Base-by-base conservation (phyloP, 2,113 vertebrate genomes). In the Mustela nigripes region DNA sequence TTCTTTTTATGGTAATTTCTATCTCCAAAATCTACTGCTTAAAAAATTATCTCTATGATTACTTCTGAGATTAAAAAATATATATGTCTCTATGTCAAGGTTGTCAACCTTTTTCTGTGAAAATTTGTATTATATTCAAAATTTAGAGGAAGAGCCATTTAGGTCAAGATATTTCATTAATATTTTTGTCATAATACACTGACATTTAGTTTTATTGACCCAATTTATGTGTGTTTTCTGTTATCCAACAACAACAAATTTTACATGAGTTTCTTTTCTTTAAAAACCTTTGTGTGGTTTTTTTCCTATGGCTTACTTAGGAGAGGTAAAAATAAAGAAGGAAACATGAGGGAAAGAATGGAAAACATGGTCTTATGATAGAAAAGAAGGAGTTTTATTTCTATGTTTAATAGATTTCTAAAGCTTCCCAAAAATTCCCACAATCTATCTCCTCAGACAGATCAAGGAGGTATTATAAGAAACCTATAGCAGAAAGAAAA, bases 401-500 rank as follows among this genome's bases (percentile, higher is more conserved):
- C 97, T 97, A 95, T 87, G 58, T 95, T 48, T 92, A 94, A 50
- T 42, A 53, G 78, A 96, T 74, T 67, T 94, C 96, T 18, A 91
- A 90, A 96, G 2, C 93, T 58, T 91, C 28, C 48, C 88, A 18
- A 80, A 94, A 94, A 65, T 6, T 98, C 11, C 19, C 88, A 76
- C 53, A 95, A 95, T 91, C 85, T 65, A 97, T 94, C 39, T 97
- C 91, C 50, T 94, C 65, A 97, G 96, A 96, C 94, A 98, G 58
- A 97, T 97, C 86, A 69, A 79, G 91, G 97, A 98, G 81, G 1
- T 94, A 90, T 98, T 98, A 88, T 86, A 82, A 98, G 39, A 98
- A 98, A 98, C 45, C 11, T 80, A 95, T 36, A 98, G 48, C 33
- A 98, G 89, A 97, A 97, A 97, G n/a, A 16, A 98, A 98, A 98